A percentile compares a stretch with the other conserved stretches of the same genome.
Conservation (phyloP, 2,113 vertebrate genomes). For the Brachirus orientalis region DNA sequence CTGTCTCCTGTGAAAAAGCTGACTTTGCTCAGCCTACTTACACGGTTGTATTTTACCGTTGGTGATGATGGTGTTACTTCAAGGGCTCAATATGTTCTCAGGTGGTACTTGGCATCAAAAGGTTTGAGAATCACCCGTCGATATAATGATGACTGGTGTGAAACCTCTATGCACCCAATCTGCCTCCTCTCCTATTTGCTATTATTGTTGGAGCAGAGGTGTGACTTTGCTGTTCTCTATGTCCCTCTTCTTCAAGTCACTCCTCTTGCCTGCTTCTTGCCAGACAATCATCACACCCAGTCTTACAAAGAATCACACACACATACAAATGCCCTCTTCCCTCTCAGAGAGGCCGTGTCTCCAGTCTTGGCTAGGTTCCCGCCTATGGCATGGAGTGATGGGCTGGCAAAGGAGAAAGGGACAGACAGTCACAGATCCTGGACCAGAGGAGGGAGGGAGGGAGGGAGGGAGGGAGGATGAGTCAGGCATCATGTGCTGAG, state of each 20-base stretch:
- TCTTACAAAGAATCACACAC: slow-evolving; percentile 18
- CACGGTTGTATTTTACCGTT: too few species aligned
- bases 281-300: slow-evolving; percentile 10
- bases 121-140: too few species aligned
- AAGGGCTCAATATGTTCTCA: too few species aligned
- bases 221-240: neutral
- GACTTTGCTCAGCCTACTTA: too few species aligned
- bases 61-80: too few species aligned
- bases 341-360: slow-evolving; percentile 6
- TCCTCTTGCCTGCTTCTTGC: slow-evolving; percentile 1
- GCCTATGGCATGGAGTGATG: neutral
- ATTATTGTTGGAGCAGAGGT: neutral
- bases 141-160: neutral
- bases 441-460: slow-evolving; percentile 45
- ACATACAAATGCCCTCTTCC: slow-evolving; percentile 23
- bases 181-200: slow-evolving; percentile 1
- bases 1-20: too few species aligned
- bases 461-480: slow-evolving; percentile 57
- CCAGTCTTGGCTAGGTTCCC: slow-evolving; percentile 46
- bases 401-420: slow-evolving; percentile 38
- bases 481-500: slow-evolving; percentile 67
- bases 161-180: neutral
- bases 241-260: neutral
- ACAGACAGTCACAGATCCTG: slow-evolving; percentile 59
- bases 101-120: too few species aligned